Evolutionary conservation across 2,888 invertebrate species (phyloP), one percentile per base, ranked within the genome.

Genomic region (Zhengitettix transpicula): DNA sequence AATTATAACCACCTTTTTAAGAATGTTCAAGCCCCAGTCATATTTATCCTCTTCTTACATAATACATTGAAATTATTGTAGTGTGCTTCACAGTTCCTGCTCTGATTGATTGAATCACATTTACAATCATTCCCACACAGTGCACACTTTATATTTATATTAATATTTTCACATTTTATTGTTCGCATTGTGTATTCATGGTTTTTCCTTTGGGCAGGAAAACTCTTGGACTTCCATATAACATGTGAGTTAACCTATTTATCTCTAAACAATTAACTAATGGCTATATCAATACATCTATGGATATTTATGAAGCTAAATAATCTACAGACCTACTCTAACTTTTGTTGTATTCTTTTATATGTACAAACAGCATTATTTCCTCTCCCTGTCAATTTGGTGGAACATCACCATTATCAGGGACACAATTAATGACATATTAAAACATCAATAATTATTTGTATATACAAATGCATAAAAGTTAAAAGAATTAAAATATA

Each of bases 381-480:
- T 57, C 41, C 28, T 55, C 16, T 15, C 55, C 14, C 55, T 55
- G 55, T 15, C 10, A 28, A 40, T 10, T 41, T 40, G 55, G 40
- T 55, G 55, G 55, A 40, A 15, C 40, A 41, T 47, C 47, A 47
- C 47, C 47, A 47, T 47, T 47, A 28, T 8, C 47, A 47, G 47
- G 47, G 47, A 47, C n/a, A 61, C 61, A 58, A 58, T 54, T 58
- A 58, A 55, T 61, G 58, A 61, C 57, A 63, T 70, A 71, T 68
- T 70, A 70, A 72, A 73, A 72, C 70, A 71, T 71, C 69, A 70
- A 72, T 72, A 71, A 71, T 71, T 72, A 61, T 57, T 61, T 63
- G 59, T 64, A 72, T 72, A 70, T 72, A 73, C 72, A 72, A 71
- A 72, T 72, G 69, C 71, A 70, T 71, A 70, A 72, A 72, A 72